Evolutionary conservation across 1,140 invertebrate species (phyloP).

Genomic region (Aphelenchoides avenae): DNA sequence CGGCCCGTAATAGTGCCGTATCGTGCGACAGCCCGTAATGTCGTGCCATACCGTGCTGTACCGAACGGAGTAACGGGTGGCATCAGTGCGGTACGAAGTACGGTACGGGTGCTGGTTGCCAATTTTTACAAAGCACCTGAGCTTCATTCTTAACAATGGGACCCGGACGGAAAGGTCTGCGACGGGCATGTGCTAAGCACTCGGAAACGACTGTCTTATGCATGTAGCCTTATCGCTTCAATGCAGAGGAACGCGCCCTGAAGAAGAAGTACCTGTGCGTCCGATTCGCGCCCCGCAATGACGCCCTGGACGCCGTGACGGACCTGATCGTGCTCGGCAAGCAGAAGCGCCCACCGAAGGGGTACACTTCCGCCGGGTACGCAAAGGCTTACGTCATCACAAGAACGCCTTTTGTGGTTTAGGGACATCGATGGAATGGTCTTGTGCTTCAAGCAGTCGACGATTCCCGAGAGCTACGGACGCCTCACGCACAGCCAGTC

Average conservation of each 20-base stretch:
- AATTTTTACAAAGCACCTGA: too few species aligned
- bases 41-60: too few species aligned
- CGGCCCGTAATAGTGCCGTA: too few species aligned
- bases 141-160: too few species aligned
- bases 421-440: conserved; percentile 42
- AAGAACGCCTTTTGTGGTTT: conserved; percentile 5
- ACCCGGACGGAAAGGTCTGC: too few species aligned
- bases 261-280: conserved; percentile 47
- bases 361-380: conserved; percentile 41
- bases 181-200: too few species aligned
- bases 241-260: conserved; percentile 42
- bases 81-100: too few species aligned
- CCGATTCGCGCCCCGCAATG: conserved; percentile 42
- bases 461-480: conserved; percentile 38
- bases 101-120: too few species aligned
- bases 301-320: conserved; percentile 42
- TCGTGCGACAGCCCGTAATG: too few species aligned
- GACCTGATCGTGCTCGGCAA: conserved; percentile 35
- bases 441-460: conserved; percentile 40
- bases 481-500: conserved; percentile 26
- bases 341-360: conserved; percentile 37
- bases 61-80: too few species aligned
- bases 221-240: conserved; percentile 1
- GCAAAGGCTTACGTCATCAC: conserved; percentile 10
- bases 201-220: too few species aligned